phyloP scores from a whole-genome alignment of 2,113 vertebrate genomes.

The Hemiprocne comata region DNA sequence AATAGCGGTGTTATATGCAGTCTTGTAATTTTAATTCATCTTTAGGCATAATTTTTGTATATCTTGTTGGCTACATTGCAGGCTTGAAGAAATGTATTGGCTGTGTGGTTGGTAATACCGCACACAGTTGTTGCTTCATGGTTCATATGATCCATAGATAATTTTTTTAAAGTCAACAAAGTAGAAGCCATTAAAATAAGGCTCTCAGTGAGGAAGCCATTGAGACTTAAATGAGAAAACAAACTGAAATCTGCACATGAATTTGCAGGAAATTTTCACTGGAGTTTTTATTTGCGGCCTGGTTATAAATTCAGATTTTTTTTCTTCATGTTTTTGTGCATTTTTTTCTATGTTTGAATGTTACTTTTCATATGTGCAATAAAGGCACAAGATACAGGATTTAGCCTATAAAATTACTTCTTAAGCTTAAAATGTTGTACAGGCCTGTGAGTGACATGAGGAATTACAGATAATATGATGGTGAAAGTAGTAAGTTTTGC shows the following conservation, averaged over 20 bases:
- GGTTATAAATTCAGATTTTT: background rate
- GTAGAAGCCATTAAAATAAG: background rate
- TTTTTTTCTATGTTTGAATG: background rate
- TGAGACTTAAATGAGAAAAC: background rate
- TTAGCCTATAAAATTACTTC: background rate
- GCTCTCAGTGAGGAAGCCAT: background rate
- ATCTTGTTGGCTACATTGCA: background rate
- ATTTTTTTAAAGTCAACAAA: background rate
- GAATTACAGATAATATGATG: accelerated
- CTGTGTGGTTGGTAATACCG: background rate
- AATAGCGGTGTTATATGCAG: background rate
- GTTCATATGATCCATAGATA: background rate
- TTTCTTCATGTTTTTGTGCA: accelerated
- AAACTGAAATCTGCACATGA: background rate
- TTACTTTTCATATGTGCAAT: background rate
- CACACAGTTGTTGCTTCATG: background rate
- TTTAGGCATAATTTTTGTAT: background rate
- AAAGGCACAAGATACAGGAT: background rate
- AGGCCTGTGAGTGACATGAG: background rate
- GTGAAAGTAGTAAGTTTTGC: background rate
- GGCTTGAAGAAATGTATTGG: background rate
- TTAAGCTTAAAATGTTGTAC: accelerated
- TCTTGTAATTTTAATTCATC: background rate
- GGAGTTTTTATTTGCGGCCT: background rate
- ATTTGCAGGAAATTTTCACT: background rate